Base-by-base conservation (phyloP, 2,888 invertebrate genomes). In the Phalera bucephala region DNA sequence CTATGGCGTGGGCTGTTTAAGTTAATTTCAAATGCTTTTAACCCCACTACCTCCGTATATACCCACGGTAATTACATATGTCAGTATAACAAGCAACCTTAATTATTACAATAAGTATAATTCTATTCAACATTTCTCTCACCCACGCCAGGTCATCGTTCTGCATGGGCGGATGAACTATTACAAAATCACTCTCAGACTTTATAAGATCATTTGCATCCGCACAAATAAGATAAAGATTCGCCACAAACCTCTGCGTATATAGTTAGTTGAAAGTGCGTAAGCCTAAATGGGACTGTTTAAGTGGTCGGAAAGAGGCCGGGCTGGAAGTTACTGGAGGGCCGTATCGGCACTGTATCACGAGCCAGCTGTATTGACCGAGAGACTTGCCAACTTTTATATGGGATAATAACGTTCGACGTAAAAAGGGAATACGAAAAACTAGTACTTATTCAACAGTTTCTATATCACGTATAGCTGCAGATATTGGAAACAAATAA, bases 251-350 rank as follows among this genome's bases (percentile, higher is more conserved):
- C 9, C 22, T 22, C 5, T 5, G 22, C 26, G 13, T 10, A 13
- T 25, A 27, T 28, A 28, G 28, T 10, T 28, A 15, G 12, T 25
- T 12, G n/a, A 15, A 28, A 28, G 33, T 28, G 12, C 29, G 34
- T 36, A 45, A 47, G 48, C 34, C 43, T 41, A 38, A 43, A 40
- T 59, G 45, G 42, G 42, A 26, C 30, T 31, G 36, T 45, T 31
- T 45, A 47, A 59, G 55, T 58, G 52, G 27, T 38, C 36, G 44
- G 33, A 50, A 45, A 43, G 41, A 43, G 46, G 32, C 37, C 38
- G 22, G 15, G 40, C 32, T 38, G 12, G 36, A 55, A 41, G 36
- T n/a, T n/a, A n/a, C n/a, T 43, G 44, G 39, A 36, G 21, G 33
- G 19, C 19, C 21, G 26, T 36, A 36, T 53, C 50, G 36, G 33